Evolutionary conservation across 2,113 vertebrate genomes (phyloP).

Genomic region (Silurus glanis): DNA sequence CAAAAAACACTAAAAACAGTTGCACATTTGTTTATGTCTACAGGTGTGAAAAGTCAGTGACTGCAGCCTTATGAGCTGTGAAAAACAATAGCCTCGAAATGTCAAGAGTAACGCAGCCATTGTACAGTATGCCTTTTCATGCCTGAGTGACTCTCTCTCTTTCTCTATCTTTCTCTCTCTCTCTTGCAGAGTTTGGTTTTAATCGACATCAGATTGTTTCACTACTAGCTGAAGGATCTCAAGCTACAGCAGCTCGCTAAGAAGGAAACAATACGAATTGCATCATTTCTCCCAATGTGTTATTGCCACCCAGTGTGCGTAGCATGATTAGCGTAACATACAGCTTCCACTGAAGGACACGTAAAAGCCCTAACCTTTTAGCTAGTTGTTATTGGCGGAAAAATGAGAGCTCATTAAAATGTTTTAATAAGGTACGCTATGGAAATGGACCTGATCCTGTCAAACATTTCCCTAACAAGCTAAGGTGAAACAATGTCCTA

Average conservation of each 20-base stretch:
- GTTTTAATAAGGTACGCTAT: background rate
- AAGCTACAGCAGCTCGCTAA: background rate
- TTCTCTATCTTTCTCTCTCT: background rate
- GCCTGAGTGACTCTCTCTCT: conserved; percentile 41
- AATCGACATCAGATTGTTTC: conserved; percentile 9
- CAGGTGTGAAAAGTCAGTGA: conserved; percentile 60
- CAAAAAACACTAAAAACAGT: background rate
- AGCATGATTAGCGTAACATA: conserved; percentile 4
- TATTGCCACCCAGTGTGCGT: background rate
- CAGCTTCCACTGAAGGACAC: background rate
- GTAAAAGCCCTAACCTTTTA: conserved; percentile 10
- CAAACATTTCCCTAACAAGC: background rate
- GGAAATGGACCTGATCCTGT: conserved; percentile 10
- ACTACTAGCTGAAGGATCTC: background rate
- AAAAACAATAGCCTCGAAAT: conserved; percentile 62
- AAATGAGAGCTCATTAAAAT: background rate
- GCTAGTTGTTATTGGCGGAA: background rate
- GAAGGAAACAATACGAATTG: background rate
- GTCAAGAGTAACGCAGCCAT: conserved; percentile 59
- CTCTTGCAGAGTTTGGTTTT: background rate
- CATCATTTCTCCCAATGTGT: conserved; percentile 25
- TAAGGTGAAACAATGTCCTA: conserved; percentile 19
- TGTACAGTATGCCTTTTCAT: conserved; percentile 53
- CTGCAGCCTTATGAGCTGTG: conserved; percentile 58
- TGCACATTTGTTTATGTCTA: conserved; percentile 36